phyloP scores from a whole-genome alignment of 2,888 invertebrate genomes.

The Coenonympha arcania region DNA sequence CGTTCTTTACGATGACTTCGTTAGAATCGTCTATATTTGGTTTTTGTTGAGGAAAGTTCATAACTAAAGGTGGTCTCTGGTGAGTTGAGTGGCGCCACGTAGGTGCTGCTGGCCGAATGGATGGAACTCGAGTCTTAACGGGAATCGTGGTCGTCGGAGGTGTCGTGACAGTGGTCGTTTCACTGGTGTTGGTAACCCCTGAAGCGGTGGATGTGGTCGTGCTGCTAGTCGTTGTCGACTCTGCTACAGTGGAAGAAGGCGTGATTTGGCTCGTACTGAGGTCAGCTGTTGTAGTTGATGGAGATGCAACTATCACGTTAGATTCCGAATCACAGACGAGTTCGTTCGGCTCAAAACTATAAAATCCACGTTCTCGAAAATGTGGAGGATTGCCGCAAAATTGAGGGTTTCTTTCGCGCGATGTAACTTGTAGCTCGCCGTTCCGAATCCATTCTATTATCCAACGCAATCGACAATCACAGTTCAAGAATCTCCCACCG shows the following conservation, averaged over 20 bases:
- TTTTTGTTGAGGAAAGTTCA: constrained; percentile 79
- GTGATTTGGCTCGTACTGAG: constrained; percentile 34
- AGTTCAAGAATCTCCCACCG: constrained; percentile 89
- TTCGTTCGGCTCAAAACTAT: constrained; percentile 87
- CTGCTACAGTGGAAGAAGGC: constrained; percentile 32
- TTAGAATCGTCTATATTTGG: constrained; percentile 78
- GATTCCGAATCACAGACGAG: constrained; percentile 74
- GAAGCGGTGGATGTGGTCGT: constrained; percentile 36
- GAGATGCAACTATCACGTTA: constrained; percentile 39
- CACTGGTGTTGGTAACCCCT: constrained; percentile 35
- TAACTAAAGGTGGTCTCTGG: constrained; percentile 81
- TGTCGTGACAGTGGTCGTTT: constrained; percentile 40
- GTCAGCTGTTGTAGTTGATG: constrained; percentile 30
- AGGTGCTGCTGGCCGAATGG: constrained; percentile 59
- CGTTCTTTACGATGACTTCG: constrained; percentile 89
- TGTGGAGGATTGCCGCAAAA: constrained; percentile 89
- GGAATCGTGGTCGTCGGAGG: constrained; percentile 46
- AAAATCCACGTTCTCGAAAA: constrained; percentile 87
- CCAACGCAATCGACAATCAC: constrained; percentile 91
- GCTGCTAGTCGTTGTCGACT: constrained; percentile 39
- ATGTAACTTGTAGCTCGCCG: constrained; percentile 92
- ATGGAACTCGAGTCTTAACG: constrained; percentile 46
- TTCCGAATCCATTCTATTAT: constrained; percentile 91
- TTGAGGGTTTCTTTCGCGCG: constrained; percentile 92
- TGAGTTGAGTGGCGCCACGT: constrained; percentile 68